Evolutionary conservation across 2,797 vertebrate genomes (phyloP).

Genomic region (Triplophysa yarkandensis): DNA sequence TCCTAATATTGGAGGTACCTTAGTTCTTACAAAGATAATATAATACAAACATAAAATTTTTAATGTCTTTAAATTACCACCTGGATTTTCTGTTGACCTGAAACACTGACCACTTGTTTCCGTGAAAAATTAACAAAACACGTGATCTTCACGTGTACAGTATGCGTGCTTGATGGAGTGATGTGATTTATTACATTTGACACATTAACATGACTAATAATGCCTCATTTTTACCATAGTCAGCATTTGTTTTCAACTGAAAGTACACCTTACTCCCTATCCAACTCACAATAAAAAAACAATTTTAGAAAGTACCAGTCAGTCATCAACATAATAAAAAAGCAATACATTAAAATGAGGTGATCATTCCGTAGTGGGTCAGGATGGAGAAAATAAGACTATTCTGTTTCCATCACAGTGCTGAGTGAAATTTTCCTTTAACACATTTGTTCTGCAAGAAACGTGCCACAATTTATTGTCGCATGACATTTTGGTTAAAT

Average conservation of each 20-base stretch:
- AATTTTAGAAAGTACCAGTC: background rate
- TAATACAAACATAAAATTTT: constrained; percentile 63
- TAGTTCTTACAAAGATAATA: constrained; percentile 64
- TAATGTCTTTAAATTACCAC: constrained; percentile 54
- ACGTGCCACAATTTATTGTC: background rate
- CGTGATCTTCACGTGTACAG: background rate
- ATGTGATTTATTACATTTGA: constrained; percentile 34
- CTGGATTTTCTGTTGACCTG: constrained; percentile 33
- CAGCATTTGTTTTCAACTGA: background rate
- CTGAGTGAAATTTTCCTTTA: constrained; percentile 6
- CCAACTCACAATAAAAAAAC: background rate
- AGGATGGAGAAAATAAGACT: background rate
- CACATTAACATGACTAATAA: constrained; percentile 38
- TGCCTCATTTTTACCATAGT: constrained; percentile 1
- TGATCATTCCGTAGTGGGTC: background rate
- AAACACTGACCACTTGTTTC: constrained; percentile 49
- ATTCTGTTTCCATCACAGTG: background rate
- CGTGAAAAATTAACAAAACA: constrained; percentile 57
- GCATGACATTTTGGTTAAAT: constrained; percentile 13
- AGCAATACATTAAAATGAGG: background rate
- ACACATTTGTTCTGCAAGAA: constrained; percentile 14
- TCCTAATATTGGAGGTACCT: constrained; percentile 74
- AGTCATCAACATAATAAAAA: background rate
- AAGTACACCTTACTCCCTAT: background rate
- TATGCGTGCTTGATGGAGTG: background rate